Evolutionary conservation across 1,140 invertebrate genomes (phyloP).

Genomic region (Macrocentrus cingulum): DNA sequence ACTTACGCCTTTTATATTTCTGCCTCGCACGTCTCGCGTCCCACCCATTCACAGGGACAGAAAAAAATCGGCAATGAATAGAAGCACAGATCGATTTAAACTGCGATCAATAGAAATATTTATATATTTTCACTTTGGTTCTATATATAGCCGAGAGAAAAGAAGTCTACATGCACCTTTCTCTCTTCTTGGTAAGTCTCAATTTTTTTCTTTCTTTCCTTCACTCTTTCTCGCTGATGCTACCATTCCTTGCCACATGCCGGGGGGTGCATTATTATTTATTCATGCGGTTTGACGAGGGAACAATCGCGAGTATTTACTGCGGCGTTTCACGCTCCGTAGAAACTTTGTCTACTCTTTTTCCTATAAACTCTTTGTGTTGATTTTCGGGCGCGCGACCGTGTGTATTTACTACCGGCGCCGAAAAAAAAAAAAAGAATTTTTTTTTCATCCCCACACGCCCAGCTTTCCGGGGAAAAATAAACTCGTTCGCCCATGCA

Average conservation of each 20-base stretch:
- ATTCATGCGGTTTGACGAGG: conserved; percentile 51
- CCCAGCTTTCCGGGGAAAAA: conserved; percentile 21
- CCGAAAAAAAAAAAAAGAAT: too few species aligned
- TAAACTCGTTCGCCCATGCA: conserved; percentile 22
- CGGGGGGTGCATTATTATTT: conserved; percentile 43
- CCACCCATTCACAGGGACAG: conserved; percentile 1
- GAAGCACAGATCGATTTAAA: conserved; percentile 41
- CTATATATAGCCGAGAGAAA: conserved; percentile 3
- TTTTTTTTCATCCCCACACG: too few species aligned
- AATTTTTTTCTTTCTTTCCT: conserved; percentile 9
- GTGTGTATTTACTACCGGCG: not conserved
- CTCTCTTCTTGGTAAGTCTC: conserved; percentile 1
- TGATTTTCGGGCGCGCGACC: not conserved
- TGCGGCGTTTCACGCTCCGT: conserved; percentile 38
- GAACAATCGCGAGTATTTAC: conserved; percentile 52
- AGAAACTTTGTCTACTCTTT: not conserved
- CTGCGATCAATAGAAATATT: conserved; percentile 51
- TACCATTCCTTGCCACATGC: not conserved
- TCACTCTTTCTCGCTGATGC: not conserved
- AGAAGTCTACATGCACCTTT: conserved; percentile 14
- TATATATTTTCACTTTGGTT: conserved; percentile 45
- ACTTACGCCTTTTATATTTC: too few species aligned
- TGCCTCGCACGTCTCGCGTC: too few species aligned
- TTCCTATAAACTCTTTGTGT: not conserved
- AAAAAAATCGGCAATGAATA: not conserved